Evolutionary conservation across 1,140 invertebrate species (phyloP).

Genomic region (Plectrocnemia conspersa): DNA sequence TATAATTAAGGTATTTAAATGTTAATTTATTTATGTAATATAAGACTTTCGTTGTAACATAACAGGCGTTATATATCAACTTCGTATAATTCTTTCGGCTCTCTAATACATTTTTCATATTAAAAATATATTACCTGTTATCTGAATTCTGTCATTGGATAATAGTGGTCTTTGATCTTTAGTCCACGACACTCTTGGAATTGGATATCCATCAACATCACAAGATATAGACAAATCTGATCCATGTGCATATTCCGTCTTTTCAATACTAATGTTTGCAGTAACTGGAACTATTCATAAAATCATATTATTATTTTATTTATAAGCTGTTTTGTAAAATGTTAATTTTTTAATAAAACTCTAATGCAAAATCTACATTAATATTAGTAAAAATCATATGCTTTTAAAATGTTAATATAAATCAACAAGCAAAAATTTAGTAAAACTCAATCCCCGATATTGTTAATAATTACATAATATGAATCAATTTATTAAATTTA

Average conservation of each 20-base stretch:
- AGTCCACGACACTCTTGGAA: slow-evolving; percentile 70
- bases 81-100: background rate
- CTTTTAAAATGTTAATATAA: background rate
- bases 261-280: slow-evolving; percentile 54
- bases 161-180: slow-evolving; percentile 61
- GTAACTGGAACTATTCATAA: slow-evolving; percentile 54
- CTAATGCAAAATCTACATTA: background rate
- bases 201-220: slow-evolving; percentile 70
- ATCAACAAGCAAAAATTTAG: background rate
- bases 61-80: background rate
- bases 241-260: slow-evolving; percentile 56
- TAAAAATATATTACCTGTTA: slow-evolving; percentile 53
- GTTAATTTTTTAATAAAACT: background rate
- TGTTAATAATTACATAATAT: slow-evolving; percentile 10
- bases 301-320: background rate
- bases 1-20: no score
- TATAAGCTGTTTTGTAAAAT: background rate
- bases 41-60: background rate
- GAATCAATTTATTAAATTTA: background rate
- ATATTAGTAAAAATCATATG: background rate
- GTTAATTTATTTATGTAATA: slow-evolving; percentile 1
- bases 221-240: slow-evolving; percentile 68
- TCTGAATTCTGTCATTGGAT: slow-evolving; percentile 51
- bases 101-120: background rate
- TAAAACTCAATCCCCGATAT: background rate